A percentile compares a stretch with the other conserved stretches of the same genome.
Conservation (phyloP, 2,888 invertebrate species). For the Carcina quercana region DNA sequence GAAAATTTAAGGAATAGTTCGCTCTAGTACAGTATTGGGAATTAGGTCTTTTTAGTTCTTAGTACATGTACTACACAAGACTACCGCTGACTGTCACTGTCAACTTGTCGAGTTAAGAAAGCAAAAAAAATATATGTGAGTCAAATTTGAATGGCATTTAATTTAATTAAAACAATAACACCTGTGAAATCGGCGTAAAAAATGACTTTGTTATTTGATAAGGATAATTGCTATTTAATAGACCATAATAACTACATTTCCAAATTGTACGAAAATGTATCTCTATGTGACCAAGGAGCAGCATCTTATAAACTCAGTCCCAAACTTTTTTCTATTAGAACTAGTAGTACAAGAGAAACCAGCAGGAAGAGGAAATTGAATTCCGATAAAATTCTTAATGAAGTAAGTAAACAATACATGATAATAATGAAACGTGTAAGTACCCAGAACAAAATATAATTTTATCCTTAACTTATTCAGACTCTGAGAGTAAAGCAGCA, state of each 20-base stretch:
- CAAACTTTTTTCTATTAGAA: constrained; percentile 42
- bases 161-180: too few species aligned
- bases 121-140: too few species aligned
- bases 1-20: too few species aligned
- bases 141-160: too few species aligned
- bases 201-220: constrained; percentile 10
- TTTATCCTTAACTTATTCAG: constrained; percentile 28
- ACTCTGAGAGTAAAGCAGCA: constrained; percentile 30
- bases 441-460: not conserved
- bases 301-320: constrained; percentile 26
- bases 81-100: too few species aligned
- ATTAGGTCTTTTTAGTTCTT: too few species aligned
- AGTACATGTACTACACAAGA: too few species aligned
- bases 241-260: constrained; percentile 39
- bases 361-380: constrained; percentile 34
- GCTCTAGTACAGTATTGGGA: too few species aligned
- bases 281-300: constrained; percentile 16
- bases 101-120: too few species aligned
- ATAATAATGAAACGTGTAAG: not conserved
- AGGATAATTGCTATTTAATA: constrained; percentile 25
- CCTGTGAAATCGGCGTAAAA: too few species aligned
- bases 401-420: too few species aligned
- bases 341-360: constrained; percentile 15
- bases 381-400: constrained; percentile 25
- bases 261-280: constrained; percentile 36